Conservation (phyloP, 2,113 vertebrate genomes). For the Sceloporus undulatus region DNA sequence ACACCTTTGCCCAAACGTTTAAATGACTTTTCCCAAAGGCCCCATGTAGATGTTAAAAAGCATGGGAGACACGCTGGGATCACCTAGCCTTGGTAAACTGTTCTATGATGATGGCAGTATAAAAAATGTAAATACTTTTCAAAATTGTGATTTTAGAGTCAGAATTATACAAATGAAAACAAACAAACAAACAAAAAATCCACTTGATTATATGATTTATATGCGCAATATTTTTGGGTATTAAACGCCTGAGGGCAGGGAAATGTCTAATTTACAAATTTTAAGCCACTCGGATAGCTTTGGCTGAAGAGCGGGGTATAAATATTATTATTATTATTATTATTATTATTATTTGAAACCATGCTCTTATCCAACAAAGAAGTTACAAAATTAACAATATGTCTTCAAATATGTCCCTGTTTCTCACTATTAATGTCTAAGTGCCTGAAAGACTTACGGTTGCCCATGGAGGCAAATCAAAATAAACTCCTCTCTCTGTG, state of each 20-base stretch:
- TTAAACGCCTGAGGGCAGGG: too few species aligned
- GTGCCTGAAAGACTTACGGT: conserved; percentile 64
- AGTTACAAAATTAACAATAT: neutral
- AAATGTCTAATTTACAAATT: too few species aligned
- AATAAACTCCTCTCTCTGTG: conserved; percentile 77
- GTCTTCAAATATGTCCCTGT: neutral
- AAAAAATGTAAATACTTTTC: neutral
- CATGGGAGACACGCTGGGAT: neutral
- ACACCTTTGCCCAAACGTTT: too few species aligned
- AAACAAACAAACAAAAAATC: neutral
- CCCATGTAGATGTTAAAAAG: too few species aligned
- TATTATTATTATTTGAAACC: neutral
- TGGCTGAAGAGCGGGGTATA: too few species aligned
- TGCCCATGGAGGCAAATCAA: conserved; percentile 73
- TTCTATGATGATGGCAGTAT: neutral
- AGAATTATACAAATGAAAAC: neutral
- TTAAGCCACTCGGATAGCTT: too few species aligned
- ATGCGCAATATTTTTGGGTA: neutral
- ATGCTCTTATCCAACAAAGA: neutral
- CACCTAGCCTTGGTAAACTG: neutral
- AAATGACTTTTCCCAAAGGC: too few species aligned
- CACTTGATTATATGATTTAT: neutral
- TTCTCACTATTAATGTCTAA: conserved; percentile 39
- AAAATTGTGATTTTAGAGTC: neutral
- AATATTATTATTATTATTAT: too few species aligned